Conservation (phyloP, 2,888 invertebrate genomes). For the Drosophila mettleri region DNA sequence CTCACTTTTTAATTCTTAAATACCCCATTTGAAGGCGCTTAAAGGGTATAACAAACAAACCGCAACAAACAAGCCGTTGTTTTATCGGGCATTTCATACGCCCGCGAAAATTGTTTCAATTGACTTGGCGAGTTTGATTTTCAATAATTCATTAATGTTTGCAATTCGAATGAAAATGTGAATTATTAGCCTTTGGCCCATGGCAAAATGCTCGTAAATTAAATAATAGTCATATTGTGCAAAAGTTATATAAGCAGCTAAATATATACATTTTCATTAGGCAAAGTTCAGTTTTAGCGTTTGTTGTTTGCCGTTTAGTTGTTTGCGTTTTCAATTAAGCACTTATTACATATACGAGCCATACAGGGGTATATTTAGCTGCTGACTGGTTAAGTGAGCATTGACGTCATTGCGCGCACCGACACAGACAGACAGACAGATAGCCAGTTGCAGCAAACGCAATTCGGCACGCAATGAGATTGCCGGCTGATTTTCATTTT, state of each 20-base stretch:
- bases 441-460: slow-evolving; percentile 17
- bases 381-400: slow-evolving; percentile 47
- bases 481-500: slow-evolving; percentile 5
- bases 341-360: slow-evolving; percentile 27
- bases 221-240: background rate
- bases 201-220: background rate
- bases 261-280: background rate
- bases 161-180: background rate
- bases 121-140: slow-evolving; percentile 10
- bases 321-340: slow-evolving; percentile 1
- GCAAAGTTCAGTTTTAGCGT: background rate
- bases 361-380: background rate
- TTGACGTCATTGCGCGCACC: slow-evolving; percentile 64
- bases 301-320: background rate
- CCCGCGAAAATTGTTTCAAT: slow-evolving; percentile 28
- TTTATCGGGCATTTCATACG: slow-evolving; percentile 32
- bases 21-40: background rate
- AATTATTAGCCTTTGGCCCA: slow-evolving; percentile 6
- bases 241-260: background rate
- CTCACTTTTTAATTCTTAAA: background rate
- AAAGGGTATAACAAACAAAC: slow-evolving; percentile 20
- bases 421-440: slow-evolving; percentile 25
- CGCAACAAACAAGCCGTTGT: slow-evolving; percentile 14
- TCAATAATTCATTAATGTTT: slow-evolving; percentile 28
- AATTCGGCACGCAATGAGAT: slow-evolving; percentile 34